Base-by-base conservation (phyloP, 2,888 invertebrate genomes). In the Drymonia ruficornis region DNA sequence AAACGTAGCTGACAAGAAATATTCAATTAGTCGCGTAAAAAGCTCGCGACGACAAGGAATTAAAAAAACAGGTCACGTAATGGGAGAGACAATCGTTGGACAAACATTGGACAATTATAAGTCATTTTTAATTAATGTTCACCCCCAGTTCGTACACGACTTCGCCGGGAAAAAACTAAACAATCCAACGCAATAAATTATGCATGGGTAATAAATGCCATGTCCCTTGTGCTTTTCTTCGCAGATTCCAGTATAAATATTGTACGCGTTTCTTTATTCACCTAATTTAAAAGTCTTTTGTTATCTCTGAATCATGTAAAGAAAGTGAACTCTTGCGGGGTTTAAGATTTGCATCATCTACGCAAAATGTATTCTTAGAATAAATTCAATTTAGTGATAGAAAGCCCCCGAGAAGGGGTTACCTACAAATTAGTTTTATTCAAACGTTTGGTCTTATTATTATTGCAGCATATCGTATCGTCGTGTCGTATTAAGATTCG, bases 1-100 rank as follows among this genome's bases (percentile, higher is more conserved):
- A 62, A 69, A 63, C 31, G 11, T 18, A 29, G 44, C 61, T 55
- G 59, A 67, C 59, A 63, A 67, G 61, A 76, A 75, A 78, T 79
- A 78, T 81, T 78, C 72, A 79, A 81, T 80, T 81, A 79, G 65
- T 70, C 55, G 65, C 62, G 72, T 69, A 74, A 77, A 80, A 75
- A 71, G 68, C 70, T 71, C 61, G 70, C 65, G 49, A 52, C 59
- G 58, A 63, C 55, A 60, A 60, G 49, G 53, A 63, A 72, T 67
- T 64, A 66, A 66, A 78, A 72, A 61, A 71, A 74, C 67, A 70
- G 63, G 64, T 68, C 70, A 62, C 52, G 45, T 49, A 58, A 52
- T 54, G 59, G 61, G 55, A 49, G 38, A 52, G 46, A 31, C 40
- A 49, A 36, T 4, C 5, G n/a, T 36, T n/a, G 36, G 36, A 36